These are phyloP conservation scores for Austrofundulus limnaeus DNA, from an alignment of 2,113 vertebrate genomes.

Conservation along the genomic window DNA sequence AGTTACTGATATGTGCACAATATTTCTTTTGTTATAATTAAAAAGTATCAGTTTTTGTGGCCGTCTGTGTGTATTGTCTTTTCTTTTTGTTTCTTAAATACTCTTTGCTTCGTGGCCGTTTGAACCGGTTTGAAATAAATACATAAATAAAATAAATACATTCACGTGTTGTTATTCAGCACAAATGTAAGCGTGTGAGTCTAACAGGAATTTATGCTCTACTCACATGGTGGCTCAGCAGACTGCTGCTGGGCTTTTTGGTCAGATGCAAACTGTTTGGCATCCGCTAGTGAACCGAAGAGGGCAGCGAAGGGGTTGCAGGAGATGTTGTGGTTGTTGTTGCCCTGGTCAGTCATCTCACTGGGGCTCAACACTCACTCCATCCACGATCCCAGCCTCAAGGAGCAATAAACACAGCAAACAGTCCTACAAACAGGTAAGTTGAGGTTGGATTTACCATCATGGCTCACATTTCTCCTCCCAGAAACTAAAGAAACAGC, in stretches of 20 bases:
- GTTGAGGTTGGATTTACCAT: not conserved
- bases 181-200: not conserved
- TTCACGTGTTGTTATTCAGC: no score
- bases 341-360: constrained; percentile 99
- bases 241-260: constrained; percentile 84
- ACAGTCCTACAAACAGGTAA: not conserved
- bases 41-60: no score
- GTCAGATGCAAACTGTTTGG: constrained; percentile 91
- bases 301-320: constrained; percentile 96
- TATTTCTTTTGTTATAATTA: no score
- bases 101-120: no score
- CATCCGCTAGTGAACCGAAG: constrained; percentile 94
- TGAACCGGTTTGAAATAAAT: no score
- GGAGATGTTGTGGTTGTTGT: constrained; percentile 97
- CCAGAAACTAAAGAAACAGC: no score
- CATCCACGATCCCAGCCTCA: constrained; percentile 76
- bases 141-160: no score
- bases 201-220: not conserved
- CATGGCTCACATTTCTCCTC: no score
- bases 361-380: constrained; percentile 77
- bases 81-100: no score
- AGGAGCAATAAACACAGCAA: constrained; percentile 2
- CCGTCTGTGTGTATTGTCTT: no score
- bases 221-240: constrained; percentile 82
- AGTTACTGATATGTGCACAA: no score